Base-by-base conservation (phyloP, 2,888 invertebrate genomes). In the Leptopilina drosophilae region DNA sequence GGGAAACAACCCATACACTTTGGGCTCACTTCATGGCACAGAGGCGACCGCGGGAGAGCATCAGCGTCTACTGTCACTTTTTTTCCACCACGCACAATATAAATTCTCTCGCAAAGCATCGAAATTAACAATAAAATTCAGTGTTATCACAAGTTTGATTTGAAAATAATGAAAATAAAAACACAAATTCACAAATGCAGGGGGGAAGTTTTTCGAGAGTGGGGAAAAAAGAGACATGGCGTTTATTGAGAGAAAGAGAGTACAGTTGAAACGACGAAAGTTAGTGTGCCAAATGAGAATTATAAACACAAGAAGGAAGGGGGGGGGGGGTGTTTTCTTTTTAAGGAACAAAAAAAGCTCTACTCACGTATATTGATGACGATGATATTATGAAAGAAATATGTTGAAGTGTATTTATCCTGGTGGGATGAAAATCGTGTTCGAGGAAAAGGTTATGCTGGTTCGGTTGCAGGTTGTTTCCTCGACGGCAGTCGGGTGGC, bases 401-500 rank as follows among this genome's bases (percentile, higher is more conserved):
- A 20, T 49, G 49, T 11, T 49, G 12, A 49, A 20, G 20, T 20
- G 49, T 49, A 12, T 49, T 49, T 49, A 20, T 20, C 49, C 49
- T 59, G 49, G 77, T 81, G 80, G 82, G 42, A 82, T 82, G 85
- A 84, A 87, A 87, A 87, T 87, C 88, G 87, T 88, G 87, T 86
- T 86, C 84, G 86, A 87, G 87, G 83, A 85, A 20, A 87, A 88
- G 87, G 86, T 87, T 85, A 84, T 86, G 86, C 87, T 87, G 87
- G 88, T 88, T 88, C 87, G 88, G 88, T 88, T 87, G 91, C 91
- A 91, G 91, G 91, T 91, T 91, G 91, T 91, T 91, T 91, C 91
- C 90, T 90, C 90, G 90, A 86, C 90, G 90, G 91, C 91, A 87
- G 91, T 88, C 91, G 91, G 91, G 90, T 91, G 91, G 90, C 88